Conservation (phyloP, 2,888 invertebrate species). For the Acleris literana region DNA sequence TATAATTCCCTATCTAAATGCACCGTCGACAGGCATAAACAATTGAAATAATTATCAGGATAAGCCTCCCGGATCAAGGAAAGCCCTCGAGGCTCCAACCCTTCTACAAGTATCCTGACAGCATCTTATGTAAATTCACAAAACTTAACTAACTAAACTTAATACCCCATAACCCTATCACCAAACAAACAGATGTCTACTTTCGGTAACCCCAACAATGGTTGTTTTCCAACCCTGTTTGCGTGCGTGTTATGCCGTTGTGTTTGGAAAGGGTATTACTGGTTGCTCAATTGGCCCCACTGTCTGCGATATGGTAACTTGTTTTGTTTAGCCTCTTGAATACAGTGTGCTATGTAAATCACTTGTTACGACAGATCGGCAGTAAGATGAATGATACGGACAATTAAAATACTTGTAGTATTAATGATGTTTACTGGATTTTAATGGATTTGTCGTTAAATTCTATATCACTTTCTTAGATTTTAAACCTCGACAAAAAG, state of each 20-base stretch:
- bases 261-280: conserved; percentile 50
- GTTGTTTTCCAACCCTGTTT: conserved; percentile 38
- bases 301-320: conserved; percentile 65
- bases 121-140: conserved; percentile 81
- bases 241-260: conserved; percentile 43
- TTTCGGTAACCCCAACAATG: conserved; percentile 19
- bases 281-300: conserved; percentile 76
- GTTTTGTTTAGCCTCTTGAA: conserved; percentile 56
- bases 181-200: conserved; percentile 33
- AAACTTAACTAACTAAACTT: conserved; percentile 57
- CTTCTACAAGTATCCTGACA: conserved; percentile 75
- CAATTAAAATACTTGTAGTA: not conserved
- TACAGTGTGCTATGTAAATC: conserved; percentile 37
- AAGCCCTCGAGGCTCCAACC: conserved; percentile 81
- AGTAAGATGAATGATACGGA: conserved; percentile 21
- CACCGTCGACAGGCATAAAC: conserved; percentile 82
- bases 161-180: conserved; percentile 45
- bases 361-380: conserved; percentile 26
- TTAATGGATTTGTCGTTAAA: not conserved
- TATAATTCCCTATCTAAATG: conserved; percentile 83
- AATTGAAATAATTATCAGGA: conserved; percentile 84
- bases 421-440: not conserved
- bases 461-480: not conserved
- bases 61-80: conserved; percentile 77
- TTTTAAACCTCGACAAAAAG: no score